Conservation (phyloP, 2,888 invertebrate species). For the Strigamia crassipes region DNA sequence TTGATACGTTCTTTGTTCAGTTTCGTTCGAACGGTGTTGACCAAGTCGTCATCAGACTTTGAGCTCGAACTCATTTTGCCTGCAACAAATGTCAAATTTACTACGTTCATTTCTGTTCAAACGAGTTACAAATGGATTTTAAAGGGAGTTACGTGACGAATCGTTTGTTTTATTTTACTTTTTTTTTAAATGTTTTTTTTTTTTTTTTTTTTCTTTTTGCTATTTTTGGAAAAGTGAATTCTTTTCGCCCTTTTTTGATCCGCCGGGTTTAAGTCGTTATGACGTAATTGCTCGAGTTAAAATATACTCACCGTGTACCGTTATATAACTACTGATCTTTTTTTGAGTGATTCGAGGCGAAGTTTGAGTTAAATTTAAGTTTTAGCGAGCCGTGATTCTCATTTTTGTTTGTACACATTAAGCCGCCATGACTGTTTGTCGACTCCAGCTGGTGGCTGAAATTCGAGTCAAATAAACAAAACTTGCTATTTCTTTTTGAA, state of each 20-base stretch:
- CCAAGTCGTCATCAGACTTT: slow-evolving; percentile 39
- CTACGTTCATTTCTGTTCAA: not conserved
- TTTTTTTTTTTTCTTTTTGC: not conserved
- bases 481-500: too few species aligned
- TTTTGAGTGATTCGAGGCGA: too few species aligned
- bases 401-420: too few species aligned
- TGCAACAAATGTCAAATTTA: not conserved
- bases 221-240: not conserved
- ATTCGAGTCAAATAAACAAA: too few species aligned
- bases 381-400: too few species aligned
- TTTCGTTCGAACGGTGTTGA: slow-evolving; percentile 9
- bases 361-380: too few species aligned
- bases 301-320: too few species aligned
- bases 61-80: not conserved
- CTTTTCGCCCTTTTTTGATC: not conserved
- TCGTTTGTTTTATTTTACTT: not conserved
- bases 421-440: too few species aligned
- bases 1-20: slow-evolving; percentile 49
- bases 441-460: too few species aligned
- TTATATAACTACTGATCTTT: too few species aligned
- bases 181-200: not conserved
- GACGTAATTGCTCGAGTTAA: not conserved
- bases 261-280: not conserved
- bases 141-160: not conserved
- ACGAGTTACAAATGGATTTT: not conserved